Conservation (phyloP, 2,113 vertebrate genomes). For the Lutjanus erythropterus region DNA sequence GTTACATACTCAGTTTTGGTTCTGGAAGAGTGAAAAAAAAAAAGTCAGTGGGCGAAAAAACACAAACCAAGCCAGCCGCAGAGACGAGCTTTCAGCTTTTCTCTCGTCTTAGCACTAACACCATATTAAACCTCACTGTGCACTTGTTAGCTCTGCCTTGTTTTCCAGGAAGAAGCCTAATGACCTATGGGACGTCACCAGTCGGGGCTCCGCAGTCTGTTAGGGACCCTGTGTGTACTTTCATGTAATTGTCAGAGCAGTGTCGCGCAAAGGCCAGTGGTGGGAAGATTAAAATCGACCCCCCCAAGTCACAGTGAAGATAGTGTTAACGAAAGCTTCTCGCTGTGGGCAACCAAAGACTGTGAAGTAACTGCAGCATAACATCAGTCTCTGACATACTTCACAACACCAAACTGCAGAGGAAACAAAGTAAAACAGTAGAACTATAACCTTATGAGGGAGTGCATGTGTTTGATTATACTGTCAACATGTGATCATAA, state of each 20-base stretch:
- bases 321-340: conserved; percentile 34
- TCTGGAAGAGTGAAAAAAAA: conserved; percentile 11
- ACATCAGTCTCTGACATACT: background rate
- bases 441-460: too few relatives aligned
- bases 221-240: conserved; percentile 64
- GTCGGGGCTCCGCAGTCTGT: conserved; percentile 52
- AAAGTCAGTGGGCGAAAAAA: conserved; percentile 34
- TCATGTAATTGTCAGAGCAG: conserved; percentile 61
- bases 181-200: conserved; percentile 67
- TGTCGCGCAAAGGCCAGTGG: conserved; percentile 43
- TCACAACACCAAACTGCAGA: background rate
- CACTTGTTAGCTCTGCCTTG: conserved; percentile 62
- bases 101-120: conserved; percentile 55
- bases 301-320: conserved; percentile 31
- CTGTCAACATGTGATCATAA: background rate
- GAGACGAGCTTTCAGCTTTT: conserved; percentile 36
- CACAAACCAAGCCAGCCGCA: conserved; percentile 41
- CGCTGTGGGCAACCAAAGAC: background rate
- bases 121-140: conserved; percentile 57
- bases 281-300: conserved; percentile 55
- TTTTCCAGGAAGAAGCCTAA: conserved; percentile 69
- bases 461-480: background rate
- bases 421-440: background rate
- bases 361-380: background rate
- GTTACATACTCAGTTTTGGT: conserved; percentile 28